These are phyloP conservation scores for Brachystomella parvula DNA, from an alignment of 1,140 invertebrate species.

Conservation along the genomic window DNA sequence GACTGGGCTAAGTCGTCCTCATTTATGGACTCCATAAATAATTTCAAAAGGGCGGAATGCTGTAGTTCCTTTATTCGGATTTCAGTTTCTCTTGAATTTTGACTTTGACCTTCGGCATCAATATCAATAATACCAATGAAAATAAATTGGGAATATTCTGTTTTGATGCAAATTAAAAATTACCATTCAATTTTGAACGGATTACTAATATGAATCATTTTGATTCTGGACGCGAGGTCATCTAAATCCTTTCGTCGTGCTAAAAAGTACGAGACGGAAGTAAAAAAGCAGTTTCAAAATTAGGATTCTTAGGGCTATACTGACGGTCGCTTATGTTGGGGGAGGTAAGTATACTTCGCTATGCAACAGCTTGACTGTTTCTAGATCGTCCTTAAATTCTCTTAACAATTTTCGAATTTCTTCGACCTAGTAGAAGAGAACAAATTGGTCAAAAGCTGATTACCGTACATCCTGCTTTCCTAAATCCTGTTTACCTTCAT, in stretches of 20 bases:
- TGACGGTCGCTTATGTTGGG: slow-evolving; percentile 58
- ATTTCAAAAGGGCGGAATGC: slow-evolving; percentile 52
- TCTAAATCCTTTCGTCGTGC: slow-evolving; percentile 51
- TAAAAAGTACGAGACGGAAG: too few species aligned
- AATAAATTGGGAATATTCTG: too few species aligned
- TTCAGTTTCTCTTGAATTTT: too few species aligned
- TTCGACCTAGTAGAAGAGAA: slow-evolving; percentile 57
- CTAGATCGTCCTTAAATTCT: slow-evolving; percentile 54
- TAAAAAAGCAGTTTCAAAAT: too few species aligned
- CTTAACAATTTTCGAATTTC: slow-evolving; percentile 56
- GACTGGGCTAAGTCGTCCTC: slow-evolving; percentile 57
- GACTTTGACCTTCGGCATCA: too few species aligned
- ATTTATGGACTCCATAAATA: slow-evolving; percentile 58
- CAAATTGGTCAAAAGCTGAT: too few species aligned
- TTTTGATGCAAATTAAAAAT: too few species aligned
- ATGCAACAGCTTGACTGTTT: slow-evolving; percentile 58
- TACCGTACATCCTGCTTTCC: too few species aligned
- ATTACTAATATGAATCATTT: slow-evolving; percentile 55
- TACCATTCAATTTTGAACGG: slow-evolving; percentile 53
- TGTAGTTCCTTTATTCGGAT: slow-evolving; percentile 57
- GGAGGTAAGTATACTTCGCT: slow-evolving; percentile 55
- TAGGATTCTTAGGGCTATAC: too few species aligned
- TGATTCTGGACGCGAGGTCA: slow-evolving; percentile 54
- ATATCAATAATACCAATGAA: too few species aligned
- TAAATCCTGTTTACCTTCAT: slow-evolving; percentile 19